phyloP scores from a whole-genome alignment of 2,888 invertebrate species.

The Xylophagus ater region DNA sequence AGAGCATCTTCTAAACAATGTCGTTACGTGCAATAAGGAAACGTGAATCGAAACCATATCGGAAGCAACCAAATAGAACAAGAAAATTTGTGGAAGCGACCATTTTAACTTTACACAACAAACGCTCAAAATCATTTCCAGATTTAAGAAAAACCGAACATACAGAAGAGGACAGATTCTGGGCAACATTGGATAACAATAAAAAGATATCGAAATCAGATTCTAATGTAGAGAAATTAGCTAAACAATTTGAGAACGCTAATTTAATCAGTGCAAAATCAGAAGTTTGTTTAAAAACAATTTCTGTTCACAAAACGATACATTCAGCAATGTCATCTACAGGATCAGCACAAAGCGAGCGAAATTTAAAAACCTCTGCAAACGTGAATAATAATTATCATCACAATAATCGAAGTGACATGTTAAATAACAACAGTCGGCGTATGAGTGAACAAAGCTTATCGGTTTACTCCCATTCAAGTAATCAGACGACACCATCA shows the following conservation, averaged over 20 bases:
- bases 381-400: too few species aligned
- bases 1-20: too few species aligned
- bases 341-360: too few species aligned
- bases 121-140: slow-evolving; percentile 14
- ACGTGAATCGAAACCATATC: slow-evolving; percentile 26
- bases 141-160: slow-evolving; percentile 6
- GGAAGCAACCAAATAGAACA: slow-evolving; percentile 19
- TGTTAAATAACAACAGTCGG: slow-evolving; percentile 19
- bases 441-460: slow-evolving; percentile 35
- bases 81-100: slow-evolving; percentile 3
- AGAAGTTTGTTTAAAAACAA: slow-evolving; percentile 35
- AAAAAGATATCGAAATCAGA: slow-evolving; percentile 33
- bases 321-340: slow-evolving; percentile 23
- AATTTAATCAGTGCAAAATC: slow-evolving; percentile 34
- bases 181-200: too few species aligned
- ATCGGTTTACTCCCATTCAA: slow-evolving; percentile 27
- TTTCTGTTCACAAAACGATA: slow-evolving; percentile 29
- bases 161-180: too few species aligned
- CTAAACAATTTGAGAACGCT: slow-evolving; percentile 22
- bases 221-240: slow-evolving; percentile 28
- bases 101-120: neutral
- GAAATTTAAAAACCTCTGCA: too few species aligned
- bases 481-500: slow-evolving; percentile 13
- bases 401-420: slow-evolving; percentile 10
- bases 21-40: slow-evolving; percentile 38